Percentiles rank a stretch among this genome's conserved stretches.
phyloP scores from a whole-genome alignment of 2,113 vertebrate genomes.

The Vicugna pacos region DNA sequence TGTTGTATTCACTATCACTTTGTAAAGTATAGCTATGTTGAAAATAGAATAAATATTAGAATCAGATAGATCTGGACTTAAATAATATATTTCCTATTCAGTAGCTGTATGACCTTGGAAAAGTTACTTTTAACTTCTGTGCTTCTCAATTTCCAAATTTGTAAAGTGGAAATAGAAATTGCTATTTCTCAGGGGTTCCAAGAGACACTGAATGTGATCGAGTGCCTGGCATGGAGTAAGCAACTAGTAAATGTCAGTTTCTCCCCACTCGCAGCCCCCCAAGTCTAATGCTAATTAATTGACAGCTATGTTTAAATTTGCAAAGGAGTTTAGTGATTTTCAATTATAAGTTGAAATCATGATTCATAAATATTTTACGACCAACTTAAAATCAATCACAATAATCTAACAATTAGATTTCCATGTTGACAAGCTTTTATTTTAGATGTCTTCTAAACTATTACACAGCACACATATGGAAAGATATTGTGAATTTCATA shows the following conservation, averaged over 20 bases:
- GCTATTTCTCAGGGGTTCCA: background rate
- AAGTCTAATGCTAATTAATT: background rate
- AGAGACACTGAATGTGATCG: background rate
- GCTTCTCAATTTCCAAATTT: background rate
- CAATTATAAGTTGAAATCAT: background rate
- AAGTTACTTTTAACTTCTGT: background rate
- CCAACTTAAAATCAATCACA: background rate
- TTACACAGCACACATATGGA: background rate
- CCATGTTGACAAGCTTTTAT: conserved; percentile 11
- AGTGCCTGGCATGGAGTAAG: background rate
- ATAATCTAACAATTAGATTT: conserved; percentile 56
- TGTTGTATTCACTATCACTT: background rate
- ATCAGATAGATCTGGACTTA: background rate
- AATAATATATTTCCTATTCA: background rate
- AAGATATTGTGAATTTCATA: background rate
- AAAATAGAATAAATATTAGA: background rate
- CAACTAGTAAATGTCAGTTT: conserved; percentile 14
- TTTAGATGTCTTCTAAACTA: background rate
- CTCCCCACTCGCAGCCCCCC: background rate
- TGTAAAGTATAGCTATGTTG: background rate
- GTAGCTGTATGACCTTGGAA: background rate
- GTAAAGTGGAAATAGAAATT: conserved; percentile 14
- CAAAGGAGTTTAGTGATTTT: background rate
- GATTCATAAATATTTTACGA: conserved; percentile 50
- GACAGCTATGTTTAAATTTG: background rate